Conservation (phyloP, 1,140 invertebrate species). For the Aphis gossypii region DNA sequence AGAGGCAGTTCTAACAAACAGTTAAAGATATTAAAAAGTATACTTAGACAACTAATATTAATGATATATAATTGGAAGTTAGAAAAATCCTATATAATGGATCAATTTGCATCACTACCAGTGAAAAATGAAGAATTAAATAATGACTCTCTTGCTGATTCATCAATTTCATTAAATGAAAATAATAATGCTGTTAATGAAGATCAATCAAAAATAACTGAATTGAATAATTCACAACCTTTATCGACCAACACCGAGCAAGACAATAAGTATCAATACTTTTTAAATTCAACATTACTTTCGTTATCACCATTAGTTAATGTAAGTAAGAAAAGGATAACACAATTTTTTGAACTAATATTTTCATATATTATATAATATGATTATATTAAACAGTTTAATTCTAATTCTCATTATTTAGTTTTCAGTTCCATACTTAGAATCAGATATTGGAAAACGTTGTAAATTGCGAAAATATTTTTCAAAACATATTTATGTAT, state of each 20-base stretch:
- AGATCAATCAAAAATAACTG: neutral
- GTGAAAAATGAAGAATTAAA: conserved; percentile 47
- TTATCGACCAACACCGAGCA: conserved; percentile 70
- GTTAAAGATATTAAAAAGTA: conserved; percentile 81
- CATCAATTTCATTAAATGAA: neutral
- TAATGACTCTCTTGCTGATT: neutral
- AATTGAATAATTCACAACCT: conserved; percentile 48
- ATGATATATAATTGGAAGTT: conserved; percentile 90
- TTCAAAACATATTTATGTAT: conserved; percentile 81
- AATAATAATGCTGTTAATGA: neutral
- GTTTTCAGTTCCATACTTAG: conserved; percentile 86
- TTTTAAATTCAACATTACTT: conserved; percentile 77
- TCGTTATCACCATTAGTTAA: conserved; percentile 81
- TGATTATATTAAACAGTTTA: neutral
- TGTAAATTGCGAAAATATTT: conserved; percentile 81
- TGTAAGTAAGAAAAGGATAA: conserved; percentile 14
- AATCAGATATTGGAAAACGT: conserved; percentile 81
- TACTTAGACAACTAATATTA: conserved; percentile 82
- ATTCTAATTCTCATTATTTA: conserved; percentile 61
- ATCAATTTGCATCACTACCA: conserved; percentile 71
- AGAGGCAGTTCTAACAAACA: conserved; percentile 80
- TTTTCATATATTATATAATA: too few relatives aligned
- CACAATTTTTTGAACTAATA: neutral
- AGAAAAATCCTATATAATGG: conserved; percentile 90
- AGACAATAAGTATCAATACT: conserved; percentile 73